Conservation (phyloP, 30 jellyfish, hydroid and myxozoan species). For the Hydractinia symbiolongicarpus region DNA sequence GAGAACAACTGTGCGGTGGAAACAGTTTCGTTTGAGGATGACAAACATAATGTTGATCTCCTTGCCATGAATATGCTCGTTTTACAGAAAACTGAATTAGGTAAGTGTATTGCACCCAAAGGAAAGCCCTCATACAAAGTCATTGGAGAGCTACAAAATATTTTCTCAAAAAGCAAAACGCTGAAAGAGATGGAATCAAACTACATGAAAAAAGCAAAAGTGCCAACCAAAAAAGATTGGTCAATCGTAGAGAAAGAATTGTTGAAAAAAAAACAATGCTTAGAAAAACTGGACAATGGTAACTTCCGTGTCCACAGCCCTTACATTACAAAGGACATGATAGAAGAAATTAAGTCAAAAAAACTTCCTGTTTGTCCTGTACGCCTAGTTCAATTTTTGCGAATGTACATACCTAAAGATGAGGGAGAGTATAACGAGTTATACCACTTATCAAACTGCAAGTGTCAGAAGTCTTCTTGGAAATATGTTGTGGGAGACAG, state of each 20-base stretch:
- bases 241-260: not conserved
- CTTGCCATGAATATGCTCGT: too few relatives aligned
- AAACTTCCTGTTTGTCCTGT: constrained; percentile 7
- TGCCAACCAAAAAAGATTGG: too few relatives aligned
- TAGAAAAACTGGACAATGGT: not conserved
- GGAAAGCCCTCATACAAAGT: too few relatives aligned
- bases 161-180: too few relatives aligned
- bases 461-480: not conserved
- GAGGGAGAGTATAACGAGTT: constrained; percentile 21
- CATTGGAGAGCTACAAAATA: too few relatives aligned
- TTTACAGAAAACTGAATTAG: too few relatives aligned
- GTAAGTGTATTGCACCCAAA: too few relatives aligned
- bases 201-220: too few relatives aligned
- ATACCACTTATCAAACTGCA: constrained; percentile 15
- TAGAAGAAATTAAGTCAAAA: not conserved
- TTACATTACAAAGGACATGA: not conserved
- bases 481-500: constrained; percentile 17
- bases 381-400: not conserved
- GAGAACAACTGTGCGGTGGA: too few relatives aligned
- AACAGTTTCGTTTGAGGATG: too few relatives aligned
- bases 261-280: not conserved
- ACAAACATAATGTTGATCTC: too few relatives aligned
- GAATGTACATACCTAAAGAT: not conserved
- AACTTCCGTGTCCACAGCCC: not conserved
- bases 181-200: too few relatives aligned